Base-by-base conservation (phyloP, 2,888 invertebrate genomes). In the Gastrophysa polygoni region DNA sequence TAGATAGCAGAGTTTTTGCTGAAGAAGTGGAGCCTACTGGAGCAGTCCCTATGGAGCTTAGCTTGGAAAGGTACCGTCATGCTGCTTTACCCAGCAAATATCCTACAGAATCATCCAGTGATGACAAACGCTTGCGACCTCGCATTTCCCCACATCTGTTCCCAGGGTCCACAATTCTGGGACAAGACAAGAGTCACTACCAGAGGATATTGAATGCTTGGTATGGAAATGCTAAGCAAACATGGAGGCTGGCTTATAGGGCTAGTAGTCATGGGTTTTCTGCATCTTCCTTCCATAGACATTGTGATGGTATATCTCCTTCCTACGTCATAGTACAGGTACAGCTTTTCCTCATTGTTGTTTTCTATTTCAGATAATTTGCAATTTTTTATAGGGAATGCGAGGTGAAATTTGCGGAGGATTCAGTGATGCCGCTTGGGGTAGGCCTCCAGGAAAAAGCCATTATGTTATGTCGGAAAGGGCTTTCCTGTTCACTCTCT, bases 11-110 rank as follows among this genome's bases (percentile, higher is more conserved):
- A 75, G 95, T 96, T 61, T 96, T 96, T 82, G 96, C 96, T 17
- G 96, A 96, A 83, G 96, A 96, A 84, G 95, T 96, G 57, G 96
- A 96, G 80, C 95, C 96, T 2, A 96, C 96, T 1, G 95, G 96
- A 59, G 95, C 95, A 10, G 95, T 96, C 60, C 95, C 96, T 28
- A 96, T 96, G 90, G 95, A 96, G 82, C 82, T 95, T 60, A 95
- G 94, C 6, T 84, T 96, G 76, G 95, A 95, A 84, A 87, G 96
- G 73, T 96, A 93, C 83, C 87, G 93, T 8, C 91, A 91, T 81
- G 94, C 94, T 59, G 91, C 91, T 0, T 77, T 92, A 49, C 89
- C 90, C 2, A 81, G 80, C 64, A 82, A 88, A 77, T 87, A 85
- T 71, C 82, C 85, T 14, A 87, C 87, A 74, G 87, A 87, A 71